Conservation (phyloP, 2,797 vertebrate genomes). For the Lepus oiostolus region DNA sequence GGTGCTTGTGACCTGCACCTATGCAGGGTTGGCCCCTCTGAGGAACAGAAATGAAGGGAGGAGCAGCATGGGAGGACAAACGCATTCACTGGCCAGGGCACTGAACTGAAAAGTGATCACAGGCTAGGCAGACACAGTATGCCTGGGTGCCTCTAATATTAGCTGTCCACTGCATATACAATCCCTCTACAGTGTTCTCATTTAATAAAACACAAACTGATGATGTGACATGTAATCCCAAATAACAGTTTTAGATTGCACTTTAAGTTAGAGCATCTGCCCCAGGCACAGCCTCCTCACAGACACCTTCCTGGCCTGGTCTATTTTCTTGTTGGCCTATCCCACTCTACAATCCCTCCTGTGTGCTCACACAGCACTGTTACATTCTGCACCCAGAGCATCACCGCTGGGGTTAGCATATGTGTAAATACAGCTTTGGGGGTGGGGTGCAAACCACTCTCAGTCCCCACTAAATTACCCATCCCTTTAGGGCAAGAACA, state of each 20-base stretch:
- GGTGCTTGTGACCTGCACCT: no score
- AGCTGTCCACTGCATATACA: background rate
- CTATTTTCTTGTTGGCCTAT: background rate
- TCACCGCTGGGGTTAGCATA: background rate
- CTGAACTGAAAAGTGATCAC: background rate
- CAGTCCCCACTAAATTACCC: background rate
- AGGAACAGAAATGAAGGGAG: background rate
- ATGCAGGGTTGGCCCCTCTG: background rate
- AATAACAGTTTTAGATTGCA: background rate
- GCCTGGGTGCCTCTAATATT: background rate
- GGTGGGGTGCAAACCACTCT: background rate
- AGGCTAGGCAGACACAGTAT: background rate
- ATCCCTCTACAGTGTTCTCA: background rate
- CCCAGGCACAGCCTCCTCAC: background rate
- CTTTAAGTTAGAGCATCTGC: background rate
- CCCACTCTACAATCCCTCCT: background rate
- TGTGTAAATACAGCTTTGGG: background rate
- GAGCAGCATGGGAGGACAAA: background rate
- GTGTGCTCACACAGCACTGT: background rate
- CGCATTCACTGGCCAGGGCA: background rate
- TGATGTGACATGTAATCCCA: background rate
- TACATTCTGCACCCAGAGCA: background rate
- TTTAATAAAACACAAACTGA: background rate
- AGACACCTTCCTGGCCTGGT: background rate
- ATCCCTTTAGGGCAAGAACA: conserved; percentile 32